These are phyloP conservation scores for Onychostoma macrolepis DNA, from an alignment of 2,113 vertebrate species.

Conservation along the genomic window DNA sequence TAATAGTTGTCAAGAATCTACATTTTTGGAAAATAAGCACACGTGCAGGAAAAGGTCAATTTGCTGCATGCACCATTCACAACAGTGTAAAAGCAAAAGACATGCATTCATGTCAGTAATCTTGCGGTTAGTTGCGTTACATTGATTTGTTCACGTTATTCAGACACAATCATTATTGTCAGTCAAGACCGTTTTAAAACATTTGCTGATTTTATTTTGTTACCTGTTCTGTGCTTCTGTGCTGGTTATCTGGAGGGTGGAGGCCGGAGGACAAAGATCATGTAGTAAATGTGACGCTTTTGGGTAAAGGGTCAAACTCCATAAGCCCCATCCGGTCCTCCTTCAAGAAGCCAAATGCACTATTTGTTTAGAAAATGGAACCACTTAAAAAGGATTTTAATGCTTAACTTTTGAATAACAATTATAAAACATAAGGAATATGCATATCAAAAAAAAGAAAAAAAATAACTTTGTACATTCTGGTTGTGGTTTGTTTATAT, in stretches of 20 bases:
- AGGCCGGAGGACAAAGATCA: neutral
- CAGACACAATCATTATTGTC: neutral
- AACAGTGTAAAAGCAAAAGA: neutral
- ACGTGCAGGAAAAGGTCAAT: neutral
- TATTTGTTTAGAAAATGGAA: neutral
- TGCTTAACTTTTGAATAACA: neutral
- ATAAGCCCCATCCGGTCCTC: neutral
- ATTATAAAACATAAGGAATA: neutral
- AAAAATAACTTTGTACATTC: too few species aligned
- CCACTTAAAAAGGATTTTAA: neutral
- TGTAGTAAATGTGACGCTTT: neutral
- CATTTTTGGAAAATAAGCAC: neutral
- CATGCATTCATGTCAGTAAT: neutral
- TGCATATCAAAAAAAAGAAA: neutral
- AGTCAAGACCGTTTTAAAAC: neutral
- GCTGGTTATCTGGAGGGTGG: neutral
- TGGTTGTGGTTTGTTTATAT: neutral
- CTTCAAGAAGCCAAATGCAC: neutral
- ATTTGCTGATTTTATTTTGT: neutral
- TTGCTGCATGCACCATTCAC: neutral
- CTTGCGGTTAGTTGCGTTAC: neutral
- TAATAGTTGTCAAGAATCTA: neutral
- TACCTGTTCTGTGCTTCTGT: slow-evolving; percentile 9
- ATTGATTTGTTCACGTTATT: neutral
- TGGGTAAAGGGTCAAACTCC: slow-evolving; percentile 15